Conservation (phyloP, 2,113 vertebrate species). For the Herpailurus yagouaroundi region DNA sequence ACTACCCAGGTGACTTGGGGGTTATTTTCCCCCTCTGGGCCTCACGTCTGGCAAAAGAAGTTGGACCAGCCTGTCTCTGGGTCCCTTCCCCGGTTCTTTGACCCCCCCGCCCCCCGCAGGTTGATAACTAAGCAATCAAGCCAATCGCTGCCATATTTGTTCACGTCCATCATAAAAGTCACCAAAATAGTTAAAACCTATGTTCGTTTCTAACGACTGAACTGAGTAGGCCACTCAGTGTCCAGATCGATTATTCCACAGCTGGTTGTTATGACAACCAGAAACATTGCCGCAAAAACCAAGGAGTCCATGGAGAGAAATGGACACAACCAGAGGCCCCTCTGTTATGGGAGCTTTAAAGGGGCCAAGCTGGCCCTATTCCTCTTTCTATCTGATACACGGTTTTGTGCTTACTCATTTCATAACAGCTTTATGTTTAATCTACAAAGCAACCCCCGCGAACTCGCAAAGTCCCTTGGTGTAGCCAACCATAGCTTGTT, state of each 20-base stretch:
- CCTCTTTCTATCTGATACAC: constrained; percentile 49
- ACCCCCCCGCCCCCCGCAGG: neutral
- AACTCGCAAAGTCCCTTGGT: constrained; percentile 56
- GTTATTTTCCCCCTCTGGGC: neutral
- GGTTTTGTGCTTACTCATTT: constrained; percentile 60
- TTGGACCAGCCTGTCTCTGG: neutral
- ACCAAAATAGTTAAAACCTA: constrained; percentile 48
- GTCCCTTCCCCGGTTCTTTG: neutral
- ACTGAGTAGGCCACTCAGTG: neutral
- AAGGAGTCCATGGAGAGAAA: constrained; percentile 49
- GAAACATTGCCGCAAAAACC: constrained; percentile 45
- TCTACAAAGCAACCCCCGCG: constrained; percentile 48
- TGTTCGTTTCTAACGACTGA: constrained; percentile 51
- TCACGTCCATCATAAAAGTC: neutral
- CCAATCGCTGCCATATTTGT: neutral
- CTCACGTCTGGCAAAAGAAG: neutral
- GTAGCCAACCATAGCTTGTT: constrained; percentile 20
- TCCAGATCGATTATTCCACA: constrained; percentile 19
- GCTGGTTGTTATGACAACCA: constrained; percentile 60
- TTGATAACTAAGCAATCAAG: constrained; percentile 47
- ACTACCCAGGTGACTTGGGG: neutral
- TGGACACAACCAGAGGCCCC: neutral
- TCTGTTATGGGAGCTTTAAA: constrained; percentile 47
- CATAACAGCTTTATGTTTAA: constrained; percentile 55
- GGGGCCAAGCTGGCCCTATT: neutral